These are phyloP conservation scores for Argynnis bischoffii DNA, from an alignment of 2,888 invertebrate genomes.

Conservation along the genomic window DNA sequence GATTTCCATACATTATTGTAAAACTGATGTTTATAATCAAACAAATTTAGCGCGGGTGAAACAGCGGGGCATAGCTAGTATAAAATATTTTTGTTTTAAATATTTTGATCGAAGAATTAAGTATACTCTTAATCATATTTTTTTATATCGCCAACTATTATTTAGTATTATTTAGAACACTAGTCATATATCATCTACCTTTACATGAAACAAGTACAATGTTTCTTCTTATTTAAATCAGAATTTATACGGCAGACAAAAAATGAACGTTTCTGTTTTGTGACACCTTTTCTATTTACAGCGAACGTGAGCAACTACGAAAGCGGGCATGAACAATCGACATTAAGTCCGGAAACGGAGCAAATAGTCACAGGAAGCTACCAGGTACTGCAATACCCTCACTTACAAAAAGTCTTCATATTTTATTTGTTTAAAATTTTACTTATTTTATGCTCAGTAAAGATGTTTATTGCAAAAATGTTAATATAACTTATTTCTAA, in stretches of 20 bases:
- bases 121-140: no score
- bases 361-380: slow-evolving; percentile 60
- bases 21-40: no score
- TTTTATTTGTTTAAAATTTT: not conserved
- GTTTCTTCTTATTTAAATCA: slow-evolving; percentile 2
- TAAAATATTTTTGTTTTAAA: no score
- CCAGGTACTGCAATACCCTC: slow-evolving; percentile 56
- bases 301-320: slow-evolving; percentile 73
- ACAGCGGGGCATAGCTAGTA: no score
- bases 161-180: no score
- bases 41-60: no score
- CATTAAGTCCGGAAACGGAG: slow-evolving; percentile 64
- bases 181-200: not conserved
- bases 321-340: slow-evolving; percentile 63
- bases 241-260: not conserved
- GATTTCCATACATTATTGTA: no score
- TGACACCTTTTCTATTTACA: slow-evolving; percentile 58
- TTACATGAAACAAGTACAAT: not conserved
- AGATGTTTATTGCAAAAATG: no score
- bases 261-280: slow-evolving; percentile 24
- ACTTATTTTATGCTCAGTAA: not conserved
- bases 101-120: no score
- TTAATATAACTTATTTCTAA: no score
- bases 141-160: no score
- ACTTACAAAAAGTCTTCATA: not conserved